Evolutionary conservation across 2,888 invertebrate genomes (phyloP), one percentile per base, ranked within the genome.

Genomic region (Hyposoter dolosus): DNA sequence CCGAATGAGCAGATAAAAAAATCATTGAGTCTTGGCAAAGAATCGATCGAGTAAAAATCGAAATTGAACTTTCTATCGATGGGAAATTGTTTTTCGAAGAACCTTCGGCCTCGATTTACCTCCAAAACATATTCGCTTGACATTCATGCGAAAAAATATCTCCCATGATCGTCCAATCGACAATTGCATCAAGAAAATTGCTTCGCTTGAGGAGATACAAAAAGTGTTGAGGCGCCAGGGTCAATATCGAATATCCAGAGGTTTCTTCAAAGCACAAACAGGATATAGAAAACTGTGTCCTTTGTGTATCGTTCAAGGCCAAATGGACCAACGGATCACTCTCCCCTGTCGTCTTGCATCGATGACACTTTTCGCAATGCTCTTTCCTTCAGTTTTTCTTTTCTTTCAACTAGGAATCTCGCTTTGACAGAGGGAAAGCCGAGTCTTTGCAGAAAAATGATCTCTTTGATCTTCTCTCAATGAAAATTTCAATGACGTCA

Each of bases 321-420:
- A 28, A 35, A 75, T 53, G 56, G 23, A 65, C 88, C 87, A 90
- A 23, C 23, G 23, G 56, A 56, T 90, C 90, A 91, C 88, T 87
- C 90, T 89, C 89, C 86, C 86, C 87, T 82, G 88, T 88, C 89
- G 89, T 89, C 89, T 89, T 90, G 88, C 89, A 90, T 89, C 85
- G 86, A 88, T 88, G 89, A 90, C 89, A 91, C 90, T 91, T 89
- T 89, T 76, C 15, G 4, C 4, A 60, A 63, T n/a, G 23, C 35
- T 12, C n/a, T 12, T 19, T 32, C 50, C 35, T 53, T 53, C 53
- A 32, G 12, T 10, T 66, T 69, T n/a, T 45, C 40, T 43, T 45
- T 45, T 56, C 45, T 4, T 60, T 60, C 15, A 6, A 60, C 15
- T 1, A 28, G 28, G 15, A 56, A 23, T 23, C 40, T 7, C 40